Base-by-base conservation (phyloP, 2,888 invertebrate species). In the Spisula subtruncata region DNA sequence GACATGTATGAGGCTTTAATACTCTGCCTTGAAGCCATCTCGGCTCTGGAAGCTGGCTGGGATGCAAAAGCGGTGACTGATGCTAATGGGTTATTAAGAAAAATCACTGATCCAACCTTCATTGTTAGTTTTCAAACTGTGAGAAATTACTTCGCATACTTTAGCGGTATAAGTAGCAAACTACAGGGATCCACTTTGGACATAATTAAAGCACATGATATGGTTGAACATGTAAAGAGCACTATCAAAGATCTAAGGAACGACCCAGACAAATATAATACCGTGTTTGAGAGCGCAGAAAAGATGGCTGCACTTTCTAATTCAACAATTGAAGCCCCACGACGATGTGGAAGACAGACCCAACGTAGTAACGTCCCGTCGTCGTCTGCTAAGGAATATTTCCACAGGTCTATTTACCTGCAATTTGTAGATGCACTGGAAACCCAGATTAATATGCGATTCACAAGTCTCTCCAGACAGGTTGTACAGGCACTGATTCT, bases 151-250 rank as follows among this genome's bases (percentile, higher is more conserved):
- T 92, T 90, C 88, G 88, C 66, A n/a, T 92, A 90, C 56, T 83
- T 86, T 16, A 85, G 51, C 48, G 82, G 89, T 41, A 46, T 89
- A 0, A 88, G 91, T 80, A 81, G 66, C 12, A 88, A 90, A 79
- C 88, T 93, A n/a, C 90, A 90, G 85, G 90, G 91, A 14, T 82
- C 89, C 18, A 32, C 87, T n/a, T 51, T 90, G 48, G 91, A 90
- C 46, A 85, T 90, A 16, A 80, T 90, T 6, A 25, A 89, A 66
- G 91, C 75, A 5, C 25, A 75, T 75, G 75, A 32, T 75, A 75
- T 75, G 75, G 25, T 75, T 75, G 75, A 75, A 75, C 1, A 75
- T 71, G 60, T 86, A 25, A 14, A 75, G 46, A 66, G 16, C 29
- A 54, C 79, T 86, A 60, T 83, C 48, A 35, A 25, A n/a, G 80